Conservation (phyloP, 2,797 vertebrate genomes). For the Alcedo atthis region DNA sequence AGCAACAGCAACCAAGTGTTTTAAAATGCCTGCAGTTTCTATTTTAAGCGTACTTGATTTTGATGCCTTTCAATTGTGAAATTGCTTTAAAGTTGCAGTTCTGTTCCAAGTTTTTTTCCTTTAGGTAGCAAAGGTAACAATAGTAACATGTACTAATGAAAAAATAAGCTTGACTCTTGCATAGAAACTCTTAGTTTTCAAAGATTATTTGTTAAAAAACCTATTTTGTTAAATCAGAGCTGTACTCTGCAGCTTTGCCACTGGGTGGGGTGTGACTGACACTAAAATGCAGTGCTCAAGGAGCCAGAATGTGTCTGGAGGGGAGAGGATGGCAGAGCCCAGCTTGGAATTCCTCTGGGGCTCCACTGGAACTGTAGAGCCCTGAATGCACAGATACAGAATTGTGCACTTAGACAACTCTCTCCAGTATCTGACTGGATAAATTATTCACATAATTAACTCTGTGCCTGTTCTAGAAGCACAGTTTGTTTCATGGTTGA, state of each 20-base stretch:
- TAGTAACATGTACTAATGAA: not conserved
- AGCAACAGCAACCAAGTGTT: not conserved
- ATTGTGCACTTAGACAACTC: not conserved
- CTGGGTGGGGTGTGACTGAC: not conserved
- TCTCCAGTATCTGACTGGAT: not conserved
- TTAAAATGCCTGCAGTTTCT: not conserved
- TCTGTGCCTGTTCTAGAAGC: not conserved
- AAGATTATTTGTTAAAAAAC: not conserved
- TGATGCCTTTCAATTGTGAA: not conserved
- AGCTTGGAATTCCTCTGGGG: not conserved
- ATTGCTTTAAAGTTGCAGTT: not conserved
- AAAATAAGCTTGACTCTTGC: not conserved
- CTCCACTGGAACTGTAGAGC: accelerated
- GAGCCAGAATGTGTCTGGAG: not conserved
- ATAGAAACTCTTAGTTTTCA: not conserved
- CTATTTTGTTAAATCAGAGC: not conserved
- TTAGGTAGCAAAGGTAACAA: not conserved
- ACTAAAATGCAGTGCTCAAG: accelerated
- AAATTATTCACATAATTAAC: not conserved
- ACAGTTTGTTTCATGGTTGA: not conserved
- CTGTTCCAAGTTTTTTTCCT: not conserved
- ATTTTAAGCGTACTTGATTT: not conserved
- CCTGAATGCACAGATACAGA: not conserved
- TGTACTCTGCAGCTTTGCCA: not conserved
- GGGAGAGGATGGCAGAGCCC: not conserved